Base-by-base conservation (phyloP, 2,113 vertebrate species). In the Cebidichthys violaceus region DNA sequence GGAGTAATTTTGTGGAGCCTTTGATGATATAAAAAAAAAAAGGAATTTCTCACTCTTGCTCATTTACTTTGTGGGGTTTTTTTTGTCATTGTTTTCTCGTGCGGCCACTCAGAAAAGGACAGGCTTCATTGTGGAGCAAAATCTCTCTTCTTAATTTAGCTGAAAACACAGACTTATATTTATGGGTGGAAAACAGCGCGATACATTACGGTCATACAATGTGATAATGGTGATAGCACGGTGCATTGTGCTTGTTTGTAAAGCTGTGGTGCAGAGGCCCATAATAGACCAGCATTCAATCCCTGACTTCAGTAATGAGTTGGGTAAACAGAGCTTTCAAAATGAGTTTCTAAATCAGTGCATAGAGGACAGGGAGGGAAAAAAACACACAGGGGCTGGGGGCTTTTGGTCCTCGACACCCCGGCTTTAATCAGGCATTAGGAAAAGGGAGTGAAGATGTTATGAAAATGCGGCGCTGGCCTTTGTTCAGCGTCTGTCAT, bases 401-500 rank as follows among this genome's bases (percentile, higher is more conserved):
- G 86, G 89, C 78, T 87, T 71, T 73, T 84, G 89, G 91, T 91
- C 86, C 67, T 94, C 92, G 93, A 93, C 92, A 91, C 86, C 94
- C 89, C 68, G 65, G 95, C 96, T 95, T 96, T 96, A 96, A 97
- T 96, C 95, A 96, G 94, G 91, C 90, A 92, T 94, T 94, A 96
- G 93, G 95, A 96, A 94, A 86, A 87, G 85, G 93, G 93, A 95
- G 95, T 96, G 93, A 95, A 94, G 92, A 95, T 95, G 93, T 95
- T 96, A 93, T 94, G 95, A 96, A 96, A 96, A 95, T 92, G 91
- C 93, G 82, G 93, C 88, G 89, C 84, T 92, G 94, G 93, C 95
- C 94, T 97, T 97, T 96, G 95, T 96, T 96, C 94, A 60, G 90
- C 91, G 93, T 96, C 95, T 96, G 93, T 95, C 95, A 94, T 94